phyloP scores from a whole-genome alignment of 2,888 invertebrate genomes.

The Stenoptilia bipunctidactyla region DNA sequence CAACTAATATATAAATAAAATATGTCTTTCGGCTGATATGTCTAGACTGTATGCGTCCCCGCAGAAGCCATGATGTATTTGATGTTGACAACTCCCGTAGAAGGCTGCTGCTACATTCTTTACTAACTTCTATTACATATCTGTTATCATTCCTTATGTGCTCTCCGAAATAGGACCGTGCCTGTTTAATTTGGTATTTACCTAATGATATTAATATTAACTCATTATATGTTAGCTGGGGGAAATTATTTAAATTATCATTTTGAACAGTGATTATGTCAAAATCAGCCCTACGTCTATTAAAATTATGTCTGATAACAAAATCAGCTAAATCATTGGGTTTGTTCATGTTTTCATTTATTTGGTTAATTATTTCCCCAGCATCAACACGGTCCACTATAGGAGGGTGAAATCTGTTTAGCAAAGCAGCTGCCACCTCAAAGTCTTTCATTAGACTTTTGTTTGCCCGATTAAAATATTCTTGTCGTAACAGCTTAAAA shows the following conservation, averaged over 20 bases:
- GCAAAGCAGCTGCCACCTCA: slow-evolving; percentile 4
- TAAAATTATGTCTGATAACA: slow-evolving; percentile 3
- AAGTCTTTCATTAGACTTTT: slow-evolving; percentile 1
- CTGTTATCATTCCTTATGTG: neutral
- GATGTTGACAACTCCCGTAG: slow-evolving; percentile 2
- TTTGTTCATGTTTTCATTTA: slow-evolving; percentile 2
- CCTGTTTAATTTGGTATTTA: slow-evolving; percentile 11
- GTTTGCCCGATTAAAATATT: slow-evolving; percentile 9
- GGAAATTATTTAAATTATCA: slow-evolving; percentile 3
- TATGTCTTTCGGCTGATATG: slow-evolving; percentile 9
- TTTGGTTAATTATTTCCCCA: slow-evolving; percentile 6
- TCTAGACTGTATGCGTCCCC: slow-evolving; percentile 8
- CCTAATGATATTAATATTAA: slow-evolving; percentile 10
- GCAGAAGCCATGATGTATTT: slow-evolving; percentile 3
- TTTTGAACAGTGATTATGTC: neutral
- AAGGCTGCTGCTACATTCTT: slow-evolving; percentile 1
- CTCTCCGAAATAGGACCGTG: slow-evolving; percentile 11
- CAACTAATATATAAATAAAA: slow-evolving; percentile 6
- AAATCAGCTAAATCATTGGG: slow-evolving; percentile 1
- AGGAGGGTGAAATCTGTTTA: slow-evolving; percentile 8
- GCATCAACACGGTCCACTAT: slow-evolving; percentile 7
- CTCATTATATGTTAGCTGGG: neutral
- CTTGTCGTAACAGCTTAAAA: slow-evolving; percentile 11
- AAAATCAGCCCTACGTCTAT: slow-evolving; percentile 3
- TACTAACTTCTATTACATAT: slow-evolving; percentile 3